Base-by-base conservation (phyloP, 2,888 invertebrate genomes). In the Lasius platythorax region DNA sequence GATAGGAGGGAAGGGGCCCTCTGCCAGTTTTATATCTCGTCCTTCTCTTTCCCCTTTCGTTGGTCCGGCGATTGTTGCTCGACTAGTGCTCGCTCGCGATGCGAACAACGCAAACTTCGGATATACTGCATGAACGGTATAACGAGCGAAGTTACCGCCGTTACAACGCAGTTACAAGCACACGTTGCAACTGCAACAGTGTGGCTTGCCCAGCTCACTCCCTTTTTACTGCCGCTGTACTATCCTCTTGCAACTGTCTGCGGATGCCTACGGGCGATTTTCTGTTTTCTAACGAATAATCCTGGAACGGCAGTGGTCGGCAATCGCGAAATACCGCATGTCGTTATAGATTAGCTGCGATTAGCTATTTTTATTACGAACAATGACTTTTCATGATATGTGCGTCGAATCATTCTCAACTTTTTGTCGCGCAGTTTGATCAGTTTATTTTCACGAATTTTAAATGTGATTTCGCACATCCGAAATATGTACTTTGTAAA, bases 71-170 rank as follows among this genome's bases (percentile, higher is more conserved):
- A 70, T 76, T 72, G 58, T 37, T 37, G 37, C 37, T 37, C 37
- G 37, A 37, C 37, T 67, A 82, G 76, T 74, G 84, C 67, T 78
- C 74, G 81, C 88, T 85, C 82, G 85, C 70, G 73, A 56, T 73
- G 53, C 85, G 84, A 86, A 86, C 81, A 87, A 82, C 85, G 46
- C 33, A 61, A 82, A 76, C 75, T 85, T 79, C 40, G 64, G 66
- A 72, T 78, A 73, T 74, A 81, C 83, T 68, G 68, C 73, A 87
- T 76, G 30, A 84, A 33, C 84, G 78, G 66, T 89, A 87, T 87
- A 90, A 90, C 87, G 88, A 87, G 87, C 82, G 76, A 90, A 90
- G 85, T 90, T 89, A 87, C 84, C 78, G 82, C 43, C 68, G 67
- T 67, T 82, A 73, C 72, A 78, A 30, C 33, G 67, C 70, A 40